Conservation (phyloP, 2,113 vertebrate species). For the Vicugna pacos region DNA sequence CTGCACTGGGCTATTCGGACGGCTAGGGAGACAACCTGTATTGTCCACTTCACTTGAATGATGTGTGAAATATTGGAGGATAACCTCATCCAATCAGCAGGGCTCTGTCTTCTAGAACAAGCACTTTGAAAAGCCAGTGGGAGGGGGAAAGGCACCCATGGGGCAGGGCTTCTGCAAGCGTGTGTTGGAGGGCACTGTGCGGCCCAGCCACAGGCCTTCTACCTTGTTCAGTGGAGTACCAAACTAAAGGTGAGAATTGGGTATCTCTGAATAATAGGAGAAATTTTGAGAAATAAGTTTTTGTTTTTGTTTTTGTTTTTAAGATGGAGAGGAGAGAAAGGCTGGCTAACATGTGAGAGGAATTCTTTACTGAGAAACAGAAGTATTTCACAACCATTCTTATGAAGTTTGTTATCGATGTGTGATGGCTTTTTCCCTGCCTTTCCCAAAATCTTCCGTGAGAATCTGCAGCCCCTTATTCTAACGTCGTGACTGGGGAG, state of each 20-base stretch:
- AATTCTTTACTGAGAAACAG: background rate
- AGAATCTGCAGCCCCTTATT: background rate
- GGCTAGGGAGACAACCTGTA: background rate
- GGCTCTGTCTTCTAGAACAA: background rate
- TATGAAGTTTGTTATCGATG: accelerated
- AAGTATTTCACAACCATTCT: background rate
- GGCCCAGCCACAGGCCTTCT: background rate
- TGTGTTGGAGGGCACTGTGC: too few species aligned
- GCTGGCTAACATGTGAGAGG: background rate
- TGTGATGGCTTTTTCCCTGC: background rate
- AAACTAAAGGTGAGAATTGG: background rate
- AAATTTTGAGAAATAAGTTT: background rate
- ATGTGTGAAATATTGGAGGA: background rate
- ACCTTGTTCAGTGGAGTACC: background rate
- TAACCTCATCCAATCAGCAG: background rate
- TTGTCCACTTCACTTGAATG: background rate
- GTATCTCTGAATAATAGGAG: accelerated
- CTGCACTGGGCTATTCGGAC: background rate
- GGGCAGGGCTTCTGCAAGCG: background rate
- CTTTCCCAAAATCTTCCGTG: background rate
- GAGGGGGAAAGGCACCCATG: too few species aligned
- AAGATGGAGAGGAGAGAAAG: background rate
- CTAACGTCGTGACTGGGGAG: background rate
- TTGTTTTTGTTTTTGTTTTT: background rate
- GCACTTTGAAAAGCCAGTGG: background rate